Base-by-base conservation (phyloP, 2,888 invertebrate genomes). In the Keiferia lycopersicella region DNA sequence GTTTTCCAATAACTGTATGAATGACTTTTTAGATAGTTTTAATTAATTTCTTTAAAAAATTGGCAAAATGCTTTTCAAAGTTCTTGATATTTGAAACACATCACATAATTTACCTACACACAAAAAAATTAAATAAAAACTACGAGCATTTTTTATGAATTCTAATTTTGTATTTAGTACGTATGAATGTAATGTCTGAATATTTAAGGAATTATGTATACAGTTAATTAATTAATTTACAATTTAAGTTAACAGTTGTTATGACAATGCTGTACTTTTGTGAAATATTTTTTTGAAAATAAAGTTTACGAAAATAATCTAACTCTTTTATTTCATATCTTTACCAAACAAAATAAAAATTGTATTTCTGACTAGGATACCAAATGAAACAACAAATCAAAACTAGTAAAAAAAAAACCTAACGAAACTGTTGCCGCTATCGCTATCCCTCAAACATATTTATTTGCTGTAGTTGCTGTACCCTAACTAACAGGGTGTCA, bases 251-350 rank as follows among this genome's bases (percentile, higher is more conserved):
- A 34, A 34, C 26, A 65, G 38, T 59, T 64, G 78, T 81, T 64
- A 76, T 74, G 81, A 86, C 81, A 78, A 69, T 77, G 80, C 71
- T 81, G 74, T 79, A 81, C 68, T 76, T 77, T 86, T 87, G 85
- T 86, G 77, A 85, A 85, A 74, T 73, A 76, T 86, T 85, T 80
- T 22, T 85, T 82, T 78, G 71, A 73, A 82, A 88, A 87, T 86
- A 87, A 88, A 88, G 84, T 84, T 82, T 78, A 77, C 75, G 74
- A 82, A 81, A 80, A 73, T 67, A 65, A n/a, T 38, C 65, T 34
- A 50, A 66, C 68, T 59, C 67, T 66, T 73, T 63, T 26, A 22
- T 53, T 22, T 34, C 8, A 34, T 34, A 34, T 8, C 34, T 41
- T 41, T 41, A 14, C 14, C 2, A 41, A 41, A n/a, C 14, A 14